Evolutionary conservation across 2,888 invertebrate genomes (phyloP).

Genomic region (Pardosa pseudoannulata): DNA sequence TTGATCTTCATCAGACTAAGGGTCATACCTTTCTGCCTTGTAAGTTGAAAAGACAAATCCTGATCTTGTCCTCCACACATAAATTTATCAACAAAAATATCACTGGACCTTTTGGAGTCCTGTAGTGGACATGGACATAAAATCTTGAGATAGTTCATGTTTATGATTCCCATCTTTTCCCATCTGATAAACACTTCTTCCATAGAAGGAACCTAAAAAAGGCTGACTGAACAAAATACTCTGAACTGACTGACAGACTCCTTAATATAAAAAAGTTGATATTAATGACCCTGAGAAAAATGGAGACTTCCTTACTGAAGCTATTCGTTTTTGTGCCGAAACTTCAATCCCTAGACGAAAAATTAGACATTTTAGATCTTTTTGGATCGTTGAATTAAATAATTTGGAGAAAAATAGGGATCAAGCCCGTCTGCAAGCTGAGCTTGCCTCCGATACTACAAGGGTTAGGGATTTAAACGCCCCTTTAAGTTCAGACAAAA

Average conservation of each 20-base stretch:
- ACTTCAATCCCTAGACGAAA: not conserved
- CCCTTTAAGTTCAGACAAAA: too few relatives aligned
- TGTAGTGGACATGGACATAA: slow-evolving; percentile 21
- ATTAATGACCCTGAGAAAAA: too few relatives aligned
- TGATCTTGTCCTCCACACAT: slow-evolving; percentile 1
- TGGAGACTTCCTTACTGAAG: not conserved
- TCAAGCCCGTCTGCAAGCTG: not conserved
- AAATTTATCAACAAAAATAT: not conserved
- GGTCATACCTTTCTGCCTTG: slow-evolving; percentile 21
- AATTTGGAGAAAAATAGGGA: not conserved
- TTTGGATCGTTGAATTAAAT: not conserved
- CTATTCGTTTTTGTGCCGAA: not conserved
- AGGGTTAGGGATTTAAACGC: too few relatives aligned
- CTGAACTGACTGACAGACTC: too few relatives aligned
- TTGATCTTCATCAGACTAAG: not conserved
- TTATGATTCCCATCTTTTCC: not conserved
- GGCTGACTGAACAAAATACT: not conserved
- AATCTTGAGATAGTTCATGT: not conserved
- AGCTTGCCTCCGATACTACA: too few relatives aligned
- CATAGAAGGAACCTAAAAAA: slow-evolving; percentile 7
- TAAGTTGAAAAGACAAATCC: slow-evolving; percentile 20
- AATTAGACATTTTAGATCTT: not conserved
- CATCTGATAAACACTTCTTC: not conserved
- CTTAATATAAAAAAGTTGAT: too few relatives aligned
- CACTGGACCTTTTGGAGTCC: slow-evolving; percentile 16